These are phyloP conservation scores for Nasua narica DNA, from an alignment of 2,797 vertebrate genomes.

Conservation along the genomic window DNA sequence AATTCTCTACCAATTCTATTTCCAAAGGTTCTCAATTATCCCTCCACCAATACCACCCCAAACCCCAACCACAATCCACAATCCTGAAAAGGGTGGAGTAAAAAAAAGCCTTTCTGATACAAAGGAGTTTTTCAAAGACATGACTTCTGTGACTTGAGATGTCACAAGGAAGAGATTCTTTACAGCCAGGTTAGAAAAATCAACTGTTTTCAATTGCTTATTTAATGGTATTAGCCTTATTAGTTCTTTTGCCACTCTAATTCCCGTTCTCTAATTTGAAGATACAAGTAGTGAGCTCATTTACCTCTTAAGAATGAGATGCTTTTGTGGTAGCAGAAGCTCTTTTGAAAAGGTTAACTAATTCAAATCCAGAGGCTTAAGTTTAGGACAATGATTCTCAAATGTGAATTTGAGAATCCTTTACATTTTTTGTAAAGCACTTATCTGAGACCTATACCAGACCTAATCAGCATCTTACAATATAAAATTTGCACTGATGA, in stretches of 20 bases:
- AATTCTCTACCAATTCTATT: constrained; percentile 1
- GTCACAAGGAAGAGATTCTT: constrained; percentile 2
- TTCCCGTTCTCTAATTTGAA: constrained; percentile 29
- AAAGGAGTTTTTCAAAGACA: constrained; percentile 44
- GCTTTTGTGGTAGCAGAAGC: background rate
- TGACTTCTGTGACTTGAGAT: background rate
- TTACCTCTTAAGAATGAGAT: constrained; percentile 42
- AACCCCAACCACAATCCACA: background rate
- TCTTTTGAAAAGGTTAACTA: constrained; percentile 25
- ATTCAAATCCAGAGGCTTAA: constrained; percentile 20
- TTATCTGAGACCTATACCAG: background rate
- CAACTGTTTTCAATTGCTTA: constrained; percentile 22
- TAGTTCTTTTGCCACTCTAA: constrained; percentile 24
- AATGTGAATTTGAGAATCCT: background rate
- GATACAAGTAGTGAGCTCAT: constrained; percentile 10
- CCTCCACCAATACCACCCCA: background rate
- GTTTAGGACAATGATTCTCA: constrained; percentile 19
- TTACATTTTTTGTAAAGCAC: background rate
- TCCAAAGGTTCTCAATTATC: background rate
- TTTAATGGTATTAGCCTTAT: constrained; percentile 42
- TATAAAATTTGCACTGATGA: background rate
- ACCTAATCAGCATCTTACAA: background rate
- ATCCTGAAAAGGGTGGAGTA: background rate
- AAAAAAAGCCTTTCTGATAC: background rate
- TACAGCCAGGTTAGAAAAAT: background rate